These are phyloP conservation scores for Enteromius unitaeniatus DNA, from an alignment of 2,797 vertebrate genomes.

Conservation along the genomic window DNA sequence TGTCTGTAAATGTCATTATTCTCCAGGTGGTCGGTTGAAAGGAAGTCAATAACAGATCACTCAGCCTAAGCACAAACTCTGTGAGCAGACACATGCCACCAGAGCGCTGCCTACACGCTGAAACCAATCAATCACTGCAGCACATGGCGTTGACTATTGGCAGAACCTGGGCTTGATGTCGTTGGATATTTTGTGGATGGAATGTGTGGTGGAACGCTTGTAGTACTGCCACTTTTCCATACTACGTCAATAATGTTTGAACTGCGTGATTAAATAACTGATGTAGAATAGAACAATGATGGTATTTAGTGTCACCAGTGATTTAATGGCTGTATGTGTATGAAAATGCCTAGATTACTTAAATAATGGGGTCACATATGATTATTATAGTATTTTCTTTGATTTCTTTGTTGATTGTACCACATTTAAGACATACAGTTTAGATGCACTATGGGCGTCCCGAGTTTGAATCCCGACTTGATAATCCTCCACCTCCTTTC, in stretches of 20 bases:
- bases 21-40: slow-evolving; percentile 22
- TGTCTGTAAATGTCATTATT: slow-evolving; percentile 33
- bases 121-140: slow-evolving; percentile 11
- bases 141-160: slow-evolving; percentile 8
- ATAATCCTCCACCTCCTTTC: no score
- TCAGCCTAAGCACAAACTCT: slow-evolving; percentile 14
- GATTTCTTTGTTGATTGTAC: neutral
- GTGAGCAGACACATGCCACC: slow-evolving; percentile 12
- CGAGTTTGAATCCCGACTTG: no score
- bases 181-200: neutral
- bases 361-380: neutral
- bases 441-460: neutral
- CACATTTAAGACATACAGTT: neutral
- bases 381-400: neutral
- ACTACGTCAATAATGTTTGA: neutral
- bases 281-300: neutral
- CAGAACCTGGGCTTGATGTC: neutral
- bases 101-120: slow-evolving; percentile 1
- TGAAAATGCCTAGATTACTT: neutral
- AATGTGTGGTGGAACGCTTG: neutral
- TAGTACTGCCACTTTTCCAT: neutral
- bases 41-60: slow-evolving; percentile 16
- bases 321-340: neutral
- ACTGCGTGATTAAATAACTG: neutral
- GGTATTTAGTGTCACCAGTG: neutral